Conservation (phyloP, 2,113 vertebrate species). For the Cynopterus brachyotis region DNA sequence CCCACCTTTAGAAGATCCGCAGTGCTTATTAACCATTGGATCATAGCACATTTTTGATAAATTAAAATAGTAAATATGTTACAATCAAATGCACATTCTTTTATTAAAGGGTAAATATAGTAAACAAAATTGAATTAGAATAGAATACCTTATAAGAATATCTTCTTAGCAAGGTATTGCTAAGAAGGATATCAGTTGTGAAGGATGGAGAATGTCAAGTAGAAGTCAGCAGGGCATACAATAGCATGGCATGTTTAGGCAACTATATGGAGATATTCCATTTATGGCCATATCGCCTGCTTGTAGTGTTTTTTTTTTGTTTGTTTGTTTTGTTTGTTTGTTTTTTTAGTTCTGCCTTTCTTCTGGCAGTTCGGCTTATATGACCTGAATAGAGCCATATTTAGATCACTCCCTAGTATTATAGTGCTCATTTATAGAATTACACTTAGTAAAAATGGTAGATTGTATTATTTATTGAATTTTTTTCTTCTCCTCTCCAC, state of each 20-base stretch:
- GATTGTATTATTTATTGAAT: background rate
- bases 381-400: background rate
- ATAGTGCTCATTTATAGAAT: slow-evolving; percentile 34
- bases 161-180: background rate
- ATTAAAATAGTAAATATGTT: background rate
- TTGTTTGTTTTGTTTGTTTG: background rate
- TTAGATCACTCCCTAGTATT: background rate
- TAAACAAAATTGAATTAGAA: background rate
- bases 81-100: background rate
- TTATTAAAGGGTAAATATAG: background rate
- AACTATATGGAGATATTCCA: background rate
- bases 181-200: background rate
- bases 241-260: background rate
- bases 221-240: fast-evolving
- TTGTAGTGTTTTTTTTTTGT: background rate
- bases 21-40: background rate
- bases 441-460: slow-evolving; percentile 33
- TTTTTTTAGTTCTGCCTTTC: background rate
- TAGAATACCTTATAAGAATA: too few species aligned
- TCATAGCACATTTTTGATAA: background rate
- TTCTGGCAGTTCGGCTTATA: background rate
- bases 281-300: background rate
- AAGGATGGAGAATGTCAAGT: background rate
- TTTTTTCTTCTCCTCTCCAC: background rate
- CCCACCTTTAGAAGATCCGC: background rate